Evolutionary conservation across 2,113 vertebrate species (phyloP).

Genomic region (Nibea coibor): DNA sequence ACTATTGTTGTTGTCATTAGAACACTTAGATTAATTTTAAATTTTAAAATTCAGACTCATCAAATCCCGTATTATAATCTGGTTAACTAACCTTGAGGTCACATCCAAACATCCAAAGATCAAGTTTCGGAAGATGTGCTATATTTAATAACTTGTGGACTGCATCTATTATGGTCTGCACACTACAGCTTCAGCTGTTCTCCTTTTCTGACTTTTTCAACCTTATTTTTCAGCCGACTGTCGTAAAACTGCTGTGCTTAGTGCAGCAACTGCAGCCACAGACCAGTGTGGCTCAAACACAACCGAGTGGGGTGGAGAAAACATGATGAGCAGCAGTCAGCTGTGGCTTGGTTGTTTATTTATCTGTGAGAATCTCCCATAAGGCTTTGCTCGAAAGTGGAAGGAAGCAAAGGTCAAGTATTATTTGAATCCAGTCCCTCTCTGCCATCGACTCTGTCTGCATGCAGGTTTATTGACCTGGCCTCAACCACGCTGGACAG

Average conservation of each 20-base stretch:
- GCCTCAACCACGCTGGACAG: background rate
- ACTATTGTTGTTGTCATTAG: too few relatives aligned
- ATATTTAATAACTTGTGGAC: too few relatives aligned
- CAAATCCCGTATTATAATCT: background rate
- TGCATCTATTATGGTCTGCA: too few relatives aligned
- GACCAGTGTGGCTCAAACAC: too few relatives aligned
- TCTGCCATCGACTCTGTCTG: constrained; percentile 1
- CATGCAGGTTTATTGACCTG: constrained; percentile 4
- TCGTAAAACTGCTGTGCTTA: too few relatives aligned
- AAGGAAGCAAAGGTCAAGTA: constrained; percentile 59
- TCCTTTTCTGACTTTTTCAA: too few relatives aligned
- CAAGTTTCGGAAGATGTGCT: too few relatives aligned
- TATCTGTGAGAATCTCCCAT: constrained; percentile 21
- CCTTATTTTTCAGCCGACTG: too few relatives aligned
- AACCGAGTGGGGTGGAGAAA: background rate
- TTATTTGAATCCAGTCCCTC: constrained; percentile 21
- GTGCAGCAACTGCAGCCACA: too few relatives aligned
- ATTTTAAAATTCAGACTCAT: background rate
- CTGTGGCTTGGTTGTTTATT: constrained; percentile 46
- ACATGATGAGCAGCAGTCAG: background rate
- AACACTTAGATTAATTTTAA: background rate
- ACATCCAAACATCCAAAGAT: constrained; percentile 11
- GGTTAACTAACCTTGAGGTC: background rate
- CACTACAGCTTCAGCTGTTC: too few relatives aligned
- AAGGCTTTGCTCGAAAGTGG: constrained; percentile 31